Evolutionary conservation across 2,797 vertebrate species (phyloP), one percentile per base, ranked within the genome.

Genomic region (Peromyscus eremicus): DNA sequence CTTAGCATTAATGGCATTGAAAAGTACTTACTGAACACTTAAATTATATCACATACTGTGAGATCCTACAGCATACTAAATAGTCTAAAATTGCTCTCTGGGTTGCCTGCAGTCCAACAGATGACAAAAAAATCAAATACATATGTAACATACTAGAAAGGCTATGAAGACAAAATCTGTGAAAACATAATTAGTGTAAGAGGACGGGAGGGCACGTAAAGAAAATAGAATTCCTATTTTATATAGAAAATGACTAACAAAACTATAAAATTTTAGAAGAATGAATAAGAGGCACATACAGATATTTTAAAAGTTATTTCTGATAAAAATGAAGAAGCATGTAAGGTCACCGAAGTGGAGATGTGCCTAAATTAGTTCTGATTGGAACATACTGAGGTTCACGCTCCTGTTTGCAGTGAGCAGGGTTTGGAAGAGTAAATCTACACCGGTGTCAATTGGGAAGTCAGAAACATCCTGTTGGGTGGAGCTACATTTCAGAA

Each of bases 191-290:
- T 25, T 46, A 87, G 3, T 34, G 0, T 90, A 93, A 95, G 6
- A 43, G 5, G 7, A 83, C 8, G 40, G 3, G 2, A 2, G 34
- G 0, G 17, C 6, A 27, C 91, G 2, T 10, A 60, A 23, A 84
- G 91, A 62, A n/a, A 71, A 16, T 19, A 93, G 19, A 32, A 57
- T 84, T 82, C 83, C 37, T 89, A 80, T 16, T 79, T 94, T 83
- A 37, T 29, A 13, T 21, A 87, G n/a, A 85, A 96, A 2, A 0
- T 84, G 90, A 34, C 9, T 62, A 19, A 70, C 2, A 91, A 92
- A 94, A 80, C 75, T 60, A 64, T 27, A 81, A 87, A 52, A 0
- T 6, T 37, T 76, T 25, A 92, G 10, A 4, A 8, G 0, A 91
- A 0, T 81, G 1, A 1, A 21, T 4, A 23, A 81, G 13, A 1